These are phyloP conservation scores for Stenchaetothrips biformis DNA, from an alignment of 2,888 invertebrate species.

Conservation along the genomic window DNA sequence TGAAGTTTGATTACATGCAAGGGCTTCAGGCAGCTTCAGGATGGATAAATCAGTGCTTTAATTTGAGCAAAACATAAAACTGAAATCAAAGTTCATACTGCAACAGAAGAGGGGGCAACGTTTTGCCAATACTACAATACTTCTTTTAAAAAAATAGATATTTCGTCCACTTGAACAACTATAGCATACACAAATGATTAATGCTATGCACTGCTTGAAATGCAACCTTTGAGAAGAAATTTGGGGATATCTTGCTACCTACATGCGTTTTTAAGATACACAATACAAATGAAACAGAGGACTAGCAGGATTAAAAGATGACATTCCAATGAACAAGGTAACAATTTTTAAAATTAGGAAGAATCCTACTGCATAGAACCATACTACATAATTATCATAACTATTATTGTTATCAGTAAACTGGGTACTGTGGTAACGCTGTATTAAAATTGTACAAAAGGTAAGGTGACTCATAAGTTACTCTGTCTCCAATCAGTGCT, in stretches of 20 bases:
- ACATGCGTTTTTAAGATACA: background rate
- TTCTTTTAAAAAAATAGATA: slow-evolving; percentile 7
- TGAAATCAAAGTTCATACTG: background rate
- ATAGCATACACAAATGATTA: background rate
- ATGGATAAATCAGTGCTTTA: background rate
- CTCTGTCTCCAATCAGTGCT: slow-evolving; percentile 14
- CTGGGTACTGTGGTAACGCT: background rate
- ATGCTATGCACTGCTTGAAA: background rate
- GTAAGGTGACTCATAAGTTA: slow-evolving; percentile 13
- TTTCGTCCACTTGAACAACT: background rate
- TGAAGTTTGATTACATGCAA: too few relatives aligned
- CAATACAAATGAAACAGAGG: background rate
- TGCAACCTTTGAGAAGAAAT: background rate
- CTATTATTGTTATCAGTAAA: background rate
- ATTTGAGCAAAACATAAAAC: slow-evolving; percentile 4
- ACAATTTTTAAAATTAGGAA: background rate
- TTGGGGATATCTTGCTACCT: background rate
- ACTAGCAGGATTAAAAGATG: background rate
- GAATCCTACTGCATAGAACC: background rate
- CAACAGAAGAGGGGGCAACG: background rate
- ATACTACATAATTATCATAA: background rate
- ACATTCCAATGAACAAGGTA: background rate
- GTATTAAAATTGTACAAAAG: slow-evolving; percentile 24
- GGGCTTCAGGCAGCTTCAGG: background rate
- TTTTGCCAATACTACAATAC: background rate